These are phyloP conservation scores for Alosa alosa DNA, from an alignment of 2,113 vertebrate genomes.

Conservation along the genomic window DNA sequence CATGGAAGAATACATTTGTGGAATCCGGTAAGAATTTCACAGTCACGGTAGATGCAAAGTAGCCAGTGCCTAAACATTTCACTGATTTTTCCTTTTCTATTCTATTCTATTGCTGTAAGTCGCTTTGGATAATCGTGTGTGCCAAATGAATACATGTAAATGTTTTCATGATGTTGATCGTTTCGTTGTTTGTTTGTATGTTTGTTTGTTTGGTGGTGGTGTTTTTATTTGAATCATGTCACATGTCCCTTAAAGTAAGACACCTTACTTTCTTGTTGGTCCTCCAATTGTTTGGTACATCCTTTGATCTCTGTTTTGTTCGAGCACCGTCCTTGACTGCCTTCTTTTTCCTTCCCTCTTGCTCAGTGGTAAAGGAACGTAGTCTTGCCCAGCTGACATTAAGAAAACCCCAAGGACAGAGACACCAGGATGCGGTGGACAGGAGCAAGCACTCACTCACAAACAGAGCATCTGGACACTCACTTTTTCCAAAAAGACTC, in stretches of 20 bases:
- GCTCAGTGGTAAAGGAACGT: background rate
- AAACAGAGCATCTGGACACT: conserved; percentile 7
- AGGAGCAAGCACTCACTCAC: background rate
- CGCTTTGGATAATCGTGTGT: too few relatives aligned
- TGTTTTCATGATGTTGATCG: too few relatives aligned
- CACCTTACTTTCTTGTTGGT: too few relatives aligned
- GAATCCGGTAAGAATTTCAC: background rate
- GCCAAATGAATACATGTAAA: too few relatives aligned
- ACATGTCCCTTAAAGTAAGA: too few relatives aligned
- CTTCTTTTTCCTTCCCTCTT: background rate
- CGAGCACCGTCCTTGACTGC: background rate
- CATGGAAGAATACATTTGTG: background rate
- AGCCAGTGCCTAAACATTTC: background rate
- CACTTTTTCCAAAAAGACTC: background rate
- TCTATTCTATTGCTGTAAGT: too few relatives aligned
- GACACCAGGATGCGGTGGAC: background rate
- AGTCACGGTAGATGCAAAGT: background rate
- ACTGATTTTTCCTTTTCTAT: background rate
- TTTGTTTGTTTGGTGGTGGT: too few relatives aligned
- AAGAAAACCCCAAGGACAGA: conserved; percentile 18
- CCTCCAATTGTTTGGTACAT: too few relatives aligned
- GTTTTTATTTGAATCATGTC: too few relatives aligned
- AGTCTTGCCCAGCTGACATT: background rate
- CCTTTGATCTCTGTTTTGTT: background rate
- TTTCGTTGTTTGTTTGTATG: too few relatives aligned